A percentile compares a stretch with the other conserved stretches of the same genome.
Evolutionary conservation across 2,113 vertebrate species (phyloP).

Genomic region (Equus quagga): DNA sequence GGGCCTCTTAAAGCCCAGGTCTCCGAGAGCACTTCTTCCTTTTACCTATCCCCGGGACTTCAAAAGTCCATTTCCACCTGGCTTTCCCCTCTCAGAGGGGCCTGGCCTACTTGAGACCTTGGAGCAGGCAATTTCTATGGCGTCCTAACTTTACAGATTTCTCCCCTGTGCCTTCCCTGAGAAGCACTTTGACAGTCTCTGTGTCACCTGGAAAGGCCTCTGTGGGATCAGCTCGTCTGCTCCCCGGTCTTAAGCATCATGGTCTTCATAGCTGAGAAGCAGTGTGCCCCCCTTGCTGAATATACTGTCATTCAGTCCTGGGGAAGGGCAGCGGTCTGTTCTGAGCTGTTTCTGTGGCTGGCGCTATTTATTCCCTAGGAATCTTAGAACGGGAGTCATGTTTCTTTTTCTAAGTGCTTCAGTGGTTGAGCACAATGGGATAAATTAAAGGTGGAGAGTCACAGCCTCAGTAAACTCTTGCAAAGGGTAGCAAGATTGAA

Average conservation of each 20-base stretch:
- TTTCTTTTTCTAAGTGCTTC: neutral
- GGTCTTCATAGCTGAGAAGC: neutral
- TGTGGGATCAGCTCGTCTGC: neutral
- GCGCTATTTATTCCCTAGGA: neutral
- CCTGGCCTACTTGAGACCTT: neutral
- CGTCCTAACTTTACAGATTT: neutral
- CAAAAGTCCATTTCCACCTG: neutral
- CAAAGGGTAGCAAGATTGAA: constrained; percentile 37
- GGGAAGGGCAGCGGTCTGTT: neutral
- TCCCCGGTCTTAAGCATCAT: neutral
- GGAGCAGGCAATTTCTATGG: neutral
- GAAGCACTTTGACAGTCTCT: neutral
- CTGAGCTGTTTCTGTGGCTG: neutral
- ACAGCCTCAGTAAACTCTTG: constrained; percentile 53
- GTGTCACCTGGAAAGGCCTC: neutral
- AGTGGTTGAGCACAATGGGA: constrained; percentile 18
- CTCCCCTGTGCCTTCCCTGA: neutral
- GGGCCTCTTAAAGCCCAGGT: neutral
- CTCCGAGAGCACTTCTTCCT: neutral
- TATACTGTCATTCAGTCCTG: neutral
- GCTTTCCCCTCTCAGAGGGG: neutral
- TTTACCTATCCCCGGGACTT: neutral
- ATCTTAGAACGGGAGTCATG: neutral
- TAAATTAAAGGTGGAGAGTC: constrained; percentile 60
- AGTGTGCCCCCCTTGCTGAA: neutral